A percentile compares a stretch with the other conserved stretches of the same genome.
These are phyloP conservation scores for Scaptomyza graminum DNA, from an alignment of 1,140 invertebrate genomes.

Conservation along the genomic window DNA sequence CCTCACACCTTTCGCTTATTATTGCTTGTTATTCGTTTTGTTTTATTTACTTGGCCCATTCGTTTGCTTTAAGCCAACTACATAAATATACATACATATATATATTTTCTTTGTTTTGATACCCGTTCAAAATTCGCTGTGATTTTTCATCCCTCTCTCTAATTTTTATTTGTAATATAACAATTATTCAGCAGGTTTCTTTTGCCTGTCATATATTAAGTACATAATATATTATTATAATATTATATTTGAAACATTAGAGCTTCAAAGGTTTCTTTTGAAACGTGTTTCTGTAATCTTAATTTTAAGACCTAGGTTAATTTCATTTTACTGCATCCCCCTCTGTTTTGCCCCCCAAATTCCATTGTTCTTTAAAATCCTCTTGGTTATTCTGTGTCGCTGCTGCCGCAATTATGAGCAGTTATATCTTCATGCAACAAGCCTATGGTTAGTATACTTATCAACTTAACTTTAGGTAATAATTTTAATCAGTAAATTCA, in stretches of 20 bases:
- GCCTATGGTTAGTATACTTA: slow-evolving; percentile 70
- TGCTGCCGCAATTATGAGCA: slow-evolving; percentile 82
- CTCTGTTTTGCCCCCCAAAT: slow-evolving; percentile 12
- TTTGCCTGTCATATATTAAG: slow-evolving; percentile 8
- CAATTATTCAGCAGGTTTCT: slow-evolving; percentile 18
- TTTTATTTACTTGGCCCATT: slow-evolving; percentile 28
- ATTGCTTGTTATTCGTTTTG: slow-evolving; percentile 27
- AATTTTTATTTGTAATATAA: neutral
- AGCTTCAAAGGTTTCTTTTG: slow-evolving; percentile 23
- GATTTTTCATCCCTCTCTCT: slow-evolving; percentile 22
- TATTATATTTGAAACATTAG: slow-evolving; percentile 28
- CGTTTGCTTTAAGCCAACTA: slow-evolving; percentile 14
- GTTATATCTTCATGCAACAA: slow-evolving; percentile 78
- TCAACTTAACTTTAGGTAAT: neutral
- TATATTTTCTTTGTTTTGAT: slow-evolving; percentile 25
- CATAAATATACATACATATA: neutral
- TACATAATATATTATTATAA: slow-evolving; percentile 9
- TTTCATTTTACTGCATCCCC: slow-evolving; percentile 32
- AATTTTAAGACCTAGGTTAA: slow-evolving; percentile 8
- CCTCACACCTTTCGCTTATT: slow-evolving; percentile 31
- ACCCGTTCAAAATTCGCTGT: slow-evolving; percentile 50
- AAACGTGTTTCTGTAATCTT: slow-evolving; percentile 23
- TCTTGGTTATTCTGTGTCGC: slow-evolving; percentile 42
- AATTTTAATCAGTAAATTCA: too few relatives aligned
- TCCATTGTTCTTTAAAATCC: slow-evolving; percentile 15